Base-by-base conservation (phyloP, 2,797 vertebrate species). In the Gadopsis bispinosus region DNA sequence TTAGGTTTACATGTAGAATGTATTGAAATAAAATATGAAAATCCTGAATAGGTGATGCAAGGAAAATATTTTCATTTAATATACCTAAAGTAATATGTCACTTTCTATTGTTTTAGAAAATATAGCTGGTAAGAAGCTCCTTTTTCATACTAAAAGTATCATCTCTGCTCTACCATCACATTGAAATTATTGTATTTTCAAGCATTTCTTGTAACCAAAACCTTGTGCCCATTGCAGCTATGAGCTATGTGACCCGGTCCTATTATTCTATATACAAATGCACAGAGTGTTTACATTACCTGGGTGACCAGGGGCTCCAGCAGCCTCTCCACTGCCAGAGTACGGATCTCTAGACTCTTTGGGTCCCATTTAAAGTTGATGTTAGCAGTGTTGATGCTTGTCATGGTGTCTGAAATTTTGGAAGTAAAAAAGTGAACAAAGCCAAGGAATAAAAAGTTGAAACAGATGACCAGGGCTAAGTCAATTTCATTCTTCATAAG, bases 311-410 rank as follows among this genome's bases (percentile, higher is more conserved):
- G 94, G 48, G 97, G 98, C 83, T 99, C 98, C 37, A 99, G 94
- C 64, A 99, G 93, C 88, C 97, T 95, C 88, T 99, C 98, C 74
- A 99, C 98, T 1, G 98, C 98, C 87, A 99, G 91, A 17, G 98
- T 99, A 67, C 98, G 96, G 81, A 99, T 99, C 94, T 99, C 98
- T 65, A 99, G 90, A 87, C 97, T 99, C 94, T 99, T 99, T 71
- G 98, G 98, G 88, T 99, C 98, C 98, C 98, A 99, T 96, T 98
- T 99, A 86, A 99, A 99, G 91, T 98, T 99, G 87, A 99, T 98
- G 89, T 97, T 99, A 67, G 96, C 95, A 71, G 98, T 94, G 84
- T 97, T 98, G 78, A 98, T 95, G 85, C 80, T 93, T 74, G 97
- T 97, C 98, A 99, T 99, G 70, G 75, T 95, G 80, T 81, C 89